phyloP scores from a whole-genome alignment of 2,888 invertebrate genomes.

The Ornithoptera alexandrae region DNA sequence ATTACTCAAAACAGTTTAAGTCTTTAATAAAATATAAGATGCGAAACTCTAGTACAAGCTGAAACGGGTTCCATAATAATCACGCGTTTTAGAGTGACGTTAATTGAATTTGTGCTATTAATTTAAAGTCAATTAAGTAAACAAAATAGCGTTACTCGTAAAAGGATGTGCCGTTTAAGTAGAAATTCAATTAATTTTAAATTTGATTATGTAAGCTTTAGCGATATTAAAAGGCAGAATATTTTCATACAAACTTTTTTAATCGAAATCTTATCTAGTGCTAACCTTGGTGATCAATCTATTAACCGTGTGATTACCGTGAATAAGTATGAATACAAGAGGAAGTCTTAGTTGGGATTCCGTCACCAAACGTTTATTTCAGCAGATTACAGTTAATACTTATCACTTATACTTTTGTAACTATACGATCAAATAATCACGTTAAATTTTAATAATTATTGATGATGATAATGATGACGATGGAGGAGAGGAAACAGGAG shows the following conservation, averaged over 20 bases:
- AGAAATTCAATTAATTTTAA: neutral
- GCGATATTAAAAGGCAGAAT: neutral
- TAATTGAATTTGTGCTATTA: neutral
- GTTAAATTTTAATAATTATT: too few relatives aligned
- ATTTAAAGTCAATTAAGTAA: conserved; percentile 7
- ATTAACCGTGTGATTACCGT: too few relatives aligned
- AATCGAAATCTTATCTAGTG: neutral
- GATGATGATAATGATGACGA: too few relatives aligned
- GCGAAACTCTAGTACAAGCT: neutral
- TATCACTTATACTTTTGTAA: too few relatives aligned
- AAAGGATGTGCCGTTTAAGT: neutral
- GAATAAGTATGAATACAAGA: too few relatives aligned
- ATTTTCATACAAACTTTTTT: neutral
- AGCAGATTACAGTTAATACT: too few relatives aligned
- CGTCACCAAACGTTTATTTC: too few relatives aligned
- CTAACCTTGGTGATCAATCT: neutral
- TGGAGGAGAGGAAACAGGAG: too few relatives aligned
- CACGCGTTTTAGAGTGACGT: neutral
- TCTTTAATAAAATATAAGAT: too few relatives aligned
- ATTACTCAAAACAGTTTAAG: too few relatives aligned
- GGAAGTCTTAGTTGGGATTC: too few relatives aligned
- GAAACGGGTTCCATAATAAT: neutral
- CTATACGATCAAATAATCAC: too few relatives aligned
- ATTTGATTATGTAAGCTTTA: neutral
- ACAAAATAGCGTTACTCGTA: neutral